Percentiles rank a stretch among this genome's conserved stretches.
These are phyloP conservation scores for Glaucomys volans DNA, from an alignment of 2,113 vertebrate genomes.

Conservation along the genomic window DNA sequence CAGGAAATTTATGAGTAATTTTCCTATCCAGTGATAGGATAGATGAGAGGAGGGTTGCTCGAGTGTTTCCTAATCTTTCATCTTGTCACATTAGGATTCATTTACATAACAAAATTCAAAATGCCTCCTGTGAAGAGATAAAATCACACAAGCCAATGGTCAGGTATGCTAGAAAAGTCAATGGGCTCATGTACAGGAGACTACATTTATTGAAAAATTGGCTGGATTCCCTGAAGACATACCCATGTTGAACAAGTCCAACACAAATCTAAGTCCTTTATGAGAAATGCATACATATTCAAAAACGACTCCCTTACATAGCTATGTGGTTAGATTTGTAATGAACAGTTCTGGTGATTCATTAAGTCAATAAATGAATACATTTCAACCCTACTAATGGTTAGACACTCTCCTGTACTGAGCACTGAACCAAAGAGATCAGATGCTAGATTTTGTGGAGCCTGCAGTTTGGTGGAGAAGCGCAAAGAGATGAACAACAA, in stretches of 20 bases:
- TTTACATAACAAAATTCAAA: constrained; percentile 53
- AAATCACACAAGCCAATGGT: not conserved
- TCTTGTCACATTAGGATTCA: constrained; percentile 40
- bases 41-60: not conserved
- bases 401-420: not conserved
- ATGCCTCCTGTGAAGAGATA: constrained; percentile 18
- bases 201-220: not conserved
- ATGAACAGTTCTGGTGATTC: not conserved
- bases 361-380: not conserved
- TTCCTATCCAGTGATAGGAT: constrained; percentile 60
- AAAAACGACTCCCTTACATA: not conserved
- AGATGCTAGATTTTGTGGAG: not conserved
- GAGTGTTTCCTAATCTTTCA: constrained; percentile 63
- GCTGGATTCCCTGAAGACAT: not conserved
- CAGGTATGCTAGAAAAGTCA: not conserved
- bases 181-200: not conserved
- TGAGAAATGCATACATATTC: not conserved
- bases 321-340: not conserved
- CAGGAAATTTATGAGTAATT: constrained; percentile 44
- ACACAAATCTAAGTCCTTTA: not conserved
- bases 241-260: not conserved
- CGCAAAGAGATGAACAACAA: not conserved
- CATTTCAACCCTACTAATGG: not conserved
- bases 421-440: not conserved
- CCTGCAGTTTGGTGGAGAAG: not conserved